These are phyloP conservation scores for Papilio aristodemus DNA, from an alignment of 1,140 invertebrate genomes.

Conservation along the genomic window DNA sequence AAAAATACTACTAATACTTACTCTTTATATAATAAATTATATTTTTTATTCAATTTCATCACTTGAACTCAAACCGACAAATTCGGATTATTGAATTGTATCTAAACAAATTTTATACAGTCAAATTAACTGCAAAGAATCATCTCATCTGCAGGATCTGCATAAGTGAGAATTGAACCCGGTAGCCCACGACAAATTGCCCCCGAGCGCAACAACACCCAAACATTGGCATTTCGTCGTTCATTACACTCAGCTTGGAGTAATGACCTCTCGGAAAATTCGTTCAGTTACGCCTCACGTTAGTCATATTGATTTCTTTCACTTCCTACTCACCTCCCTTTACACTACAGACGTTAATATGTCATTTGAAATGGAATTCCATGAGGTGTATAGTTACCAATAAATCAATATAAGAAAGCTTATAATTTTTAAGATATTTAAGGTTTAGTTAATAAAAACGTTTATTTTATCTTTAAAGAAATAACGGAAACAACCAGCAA, in stretches of 20 bases:
- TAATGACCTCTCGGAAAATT: conserved; percentile 40
- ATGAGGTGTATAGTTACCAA: not conserved
- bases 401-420: not conserved
- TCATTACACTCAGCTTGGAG: conserved; percentile 30
- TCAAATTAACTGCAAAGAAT: not conserved
- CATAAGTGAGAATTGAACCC: conserved; percentile 30
- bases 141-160: conserved; percentile 8
- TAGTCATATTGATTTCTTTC: conserved; percentile 32
- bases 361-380: conserved; percentile 4
- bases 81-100: conserved; percentile 5
- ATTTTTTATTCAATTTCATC: conserved; percentile 4
- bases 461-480: not conserved
- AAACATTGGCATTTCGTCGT: conserved; percentile 28
- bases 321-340: conserved; percentile 31
- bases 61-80: not conserved
- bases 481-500: not conserved
- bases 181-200: conserved; percentile 27
- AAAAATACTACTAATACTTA: too few relatives aligned
- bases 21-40: not conserved
- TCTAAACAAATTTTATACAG: not conserved
- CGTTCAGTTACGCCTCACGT: conserved; percentile 30
- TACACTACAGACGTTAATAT: conserved; percentile 9
- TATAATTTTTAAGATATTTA: not conserved
- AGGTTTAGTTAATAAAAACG: not conserved
- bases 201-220: conserved; percentile 30